Evolutionary conservation across 2,797 vertebrate species (phyloP).

Genomic region (Paguma larvata): DNA sequence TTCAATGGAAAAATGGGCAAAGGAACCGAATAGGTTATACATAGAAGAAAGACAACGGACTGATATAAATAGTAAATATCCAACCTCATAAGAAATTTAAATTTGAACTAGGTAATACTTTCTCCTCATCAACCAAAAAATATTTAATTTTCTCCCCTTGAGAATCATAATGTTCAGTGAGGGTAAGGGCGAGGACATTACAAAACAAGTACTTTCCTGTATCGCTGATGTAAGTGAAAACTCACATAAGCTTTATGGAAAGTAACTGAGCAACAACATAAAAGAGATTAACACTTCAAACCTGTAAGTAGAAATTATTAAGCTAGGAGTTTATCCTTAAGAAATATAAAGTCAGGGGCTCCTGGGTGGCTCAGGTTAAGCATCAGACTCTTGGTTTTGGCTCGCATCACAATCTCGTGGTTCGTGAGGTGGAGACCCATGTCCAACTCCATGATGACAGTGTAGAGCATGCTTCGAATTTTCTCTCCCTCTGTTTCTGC

Average conservation of each 20-base stretch:
- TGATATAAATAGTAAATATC: not conserved
- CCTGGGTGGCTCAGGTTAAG: too few species aligned
- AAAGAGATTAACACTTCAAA: conserved; percentile 2
- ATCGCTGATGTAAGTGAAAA: not conserved
- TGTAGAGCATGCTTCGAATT: too few species aligned
- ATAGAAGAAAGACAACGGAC: not conserved
- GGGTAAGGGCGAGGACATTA: not conserved
- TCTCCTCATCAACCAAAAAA: not conserved
- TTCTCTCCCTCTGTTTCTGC: too few species aligned
- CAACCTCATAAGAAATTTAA: not conserved
- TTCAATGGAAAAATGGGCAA: not conserved
- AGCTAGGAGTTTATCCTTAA: not conserved
- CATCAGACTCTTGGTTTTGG: too few species aligned
- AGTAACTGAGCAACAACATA: not conserved
- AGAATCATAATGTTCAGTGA: not conserved
- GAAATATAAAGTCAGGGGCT: not conserved
- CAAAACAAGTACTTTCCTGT: not conserved
- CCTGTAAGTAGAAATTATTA: not conserved
- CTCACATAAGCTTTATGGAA: not conserved
- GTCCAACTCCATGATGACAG: too few species aligned
- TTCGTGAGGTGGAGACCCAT: too few species aligned
- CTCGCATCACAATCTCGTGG: too few species aligned
- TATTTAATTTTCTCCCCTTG: not conserved
- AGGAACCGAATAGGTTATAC: not conserved
- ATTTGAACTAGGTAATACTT: not conserved